Evolutionary conservation across 2,888 invertebrate genomes (phyloP), one percentile per base, ranked within the genome.

Genomic region (Abrostola triplasia): DNA sequence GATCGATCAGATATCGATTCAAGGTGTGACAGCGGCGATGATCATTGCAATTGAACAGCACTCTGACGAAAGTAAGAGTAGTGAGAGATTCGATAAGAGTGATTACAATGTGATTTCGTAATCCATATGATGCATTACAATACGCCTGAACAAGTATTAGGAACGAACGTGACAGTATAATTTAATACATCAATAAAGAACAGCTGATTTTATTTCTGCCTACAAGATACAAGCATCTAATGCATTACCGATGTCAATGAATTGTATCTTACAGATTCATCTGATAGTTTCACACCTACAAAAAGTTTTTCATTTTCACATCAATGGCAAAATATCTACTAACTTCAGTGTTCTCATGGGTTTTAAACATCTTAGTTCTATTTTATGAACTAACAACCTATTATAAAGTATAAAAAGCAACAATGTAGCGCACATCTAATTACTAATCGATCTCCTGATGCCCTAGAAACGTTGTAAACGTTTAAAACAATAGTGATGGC

Each of bases 401-500:
- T 24, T 24, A 24, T 63, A 59, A 54, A 64, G 49, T 47, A 71
- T 69, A 70, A 81, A 77, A 72, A 78, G 61, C 73, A 76, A 80
- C 73, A 80, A 71, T 65, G 62, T 71, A 73, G 73, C 60, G 63
- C 75, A 78, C 76, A 78, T 79, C 79, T 81, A 83, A 88, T 87
- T 85, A 84, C 83, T 85, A 87, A 90, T 88, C 88, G 89, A 90
- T 89, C 85, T 84, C 67, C 79, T 67, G 85, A 85, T 88, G 88
- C 80, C 87, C 89, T 86, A 89, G 82, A 88, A 87, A 85, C 80
- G 58, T 82, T 82, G 80, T 80, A 84, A 86, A 83, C 87, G 84
- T 88, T 91, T 89, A 88, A 91, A 91, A 90, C 90, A 90, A 90
- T 90, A 88, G 88, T 87, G 90, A 92, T 92, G 90, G 80, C 54